Evolutionary conservation across 2,888 invertebrate species (phyloP), one percentile per base, ranked within the genome.

Genomic region (Monopis laevigella): DNA sequence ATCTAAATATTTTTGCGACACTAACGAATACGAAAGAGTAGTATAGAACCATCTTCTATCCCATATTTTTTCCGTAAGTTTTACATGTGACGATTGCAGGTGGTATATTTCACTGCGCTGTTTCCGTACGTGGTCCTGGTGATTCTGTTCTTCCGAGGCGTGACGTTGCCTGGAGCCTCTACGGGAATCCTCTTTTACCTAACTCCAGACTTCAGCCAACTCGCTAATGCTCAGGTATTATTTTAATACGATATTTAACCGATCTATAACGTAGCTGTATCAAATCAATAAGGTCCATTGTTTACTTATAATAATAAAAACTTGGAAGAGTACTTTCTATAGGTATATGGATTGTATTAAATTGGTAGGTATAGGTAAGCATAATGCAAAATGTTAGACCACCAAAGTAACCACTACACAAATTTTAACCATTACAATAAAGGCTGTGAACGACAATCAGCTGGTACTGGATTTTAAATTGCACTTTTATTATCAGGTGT

Each of bases 151-250:
- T 83, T 90, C 46, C 85, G 93, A 2, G 91, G 92, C 1, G 87
- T 91, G 3, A 88, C 91, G 1, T 71, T 93, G 40, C 90, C 90
- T 0, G 93, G 93, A 10, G 91, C 92, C 6, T 75, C 83, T 1
- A 86, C 88, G 26, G 93, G 93, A 2, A 88, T 93, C 42, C 59
- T 88, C 2, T 92, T 88, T 62, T 93, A 92, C 59, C 71, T 93
- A 39, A 89, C 87, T 30, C 93, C 93, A 2, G 87, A 91, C 54
- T 92, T 90, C 75, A 83, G 83, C 39, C 86, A 86, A 54, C 80
- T 92, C 40, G 78, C 82, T 21, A 89, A 91, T 55, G 87, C 91
- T 4, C 88, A 88, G 74, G 84, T 86, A 55, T 50, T 34, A 7
- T 21, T 14, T 14, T 13, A 11, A 11, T 13, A 13, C 8, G 3